These are phyloP conservation scores for Ctenochaetus hawaiiensis DNA, from an alignment of 2,797 vertebrate species.

Conservation along the genomic window DNA sequence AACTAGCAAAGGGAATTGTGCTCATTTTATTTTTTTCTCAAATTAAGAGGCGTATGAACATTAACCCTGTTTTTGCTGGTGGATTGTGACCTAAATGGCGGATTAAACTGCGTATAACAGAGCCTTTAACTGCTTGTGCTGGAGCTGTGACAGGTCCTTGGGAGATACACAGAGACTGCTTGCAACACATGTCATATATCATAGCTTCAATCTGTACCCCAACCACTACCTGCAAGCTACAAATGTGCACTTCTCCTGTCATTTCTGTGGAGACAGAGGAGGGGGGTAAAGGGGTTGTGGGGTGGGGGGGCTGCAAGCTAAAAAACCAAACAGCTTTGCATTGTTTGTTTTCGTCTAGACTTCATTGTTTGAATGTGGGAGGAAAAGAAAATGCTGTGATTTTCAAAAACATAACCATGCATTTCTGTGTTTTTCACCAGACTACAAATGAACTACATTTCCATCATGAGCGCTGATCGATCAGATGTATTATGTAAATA, in stretches of 20 bases:
- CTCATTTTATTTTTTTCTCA: slow-evolving; percentile 18
- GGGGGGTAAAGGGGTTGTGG: slow-evolving; percentile 28
- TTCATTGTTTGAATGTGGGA: slow-evolving; percentile 60
- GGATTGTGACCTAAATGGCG: slow-evolving; percentile 82
- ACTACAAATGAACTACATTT: slow-evolving; percentile 44
- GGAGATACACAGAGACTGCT: slow-evolving; percentile 86
- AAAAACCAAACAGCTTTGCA: slow-evolving; percentile 80
- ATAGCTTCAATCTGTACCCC: slow-evolving; percentile 86
- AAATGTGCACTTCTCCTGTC: slow-evolving; percentile 85
- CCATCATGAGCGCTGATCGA: slow-evolving; percentile 29
- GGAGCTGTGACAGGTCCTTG: slow-evolving; percentile 84
- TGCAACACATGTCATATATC: slow-evolving; percentile 89
- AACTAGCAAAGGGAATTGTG: slow-evolving; percentile 24
- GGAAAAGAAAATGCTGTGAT: slow-evolving; percentile 52
- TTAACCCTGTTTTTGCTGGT: slow-evolving; percentile 56
- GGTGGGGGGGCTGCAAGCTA: slow-evolving; percentile 50
- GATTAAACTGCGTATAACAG: slow-evolving; percentile 80
- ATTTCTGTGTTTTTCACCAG: slow-evolving; percentile 32
- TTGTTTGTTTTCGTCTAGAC: slow-evolving; percentile 78
- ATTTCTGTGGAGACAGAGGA: slow-evolving; percentile 74
- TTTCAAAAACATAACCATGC: slow-evolving; percentile 57
- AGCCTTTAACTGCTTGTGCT: slow-evolving; percentile 81
- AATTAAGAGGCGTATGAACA: slow-evolving; percentile 48
- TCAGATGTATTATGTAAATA: slow-evolving; percentile 48
- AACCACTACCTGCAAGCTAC: slow-evolving; percentile 86